Evolutionary conservation across 2,888 invertebrate genomes (phyloP).

Genomic region (Aethes cnicana): DNA sequence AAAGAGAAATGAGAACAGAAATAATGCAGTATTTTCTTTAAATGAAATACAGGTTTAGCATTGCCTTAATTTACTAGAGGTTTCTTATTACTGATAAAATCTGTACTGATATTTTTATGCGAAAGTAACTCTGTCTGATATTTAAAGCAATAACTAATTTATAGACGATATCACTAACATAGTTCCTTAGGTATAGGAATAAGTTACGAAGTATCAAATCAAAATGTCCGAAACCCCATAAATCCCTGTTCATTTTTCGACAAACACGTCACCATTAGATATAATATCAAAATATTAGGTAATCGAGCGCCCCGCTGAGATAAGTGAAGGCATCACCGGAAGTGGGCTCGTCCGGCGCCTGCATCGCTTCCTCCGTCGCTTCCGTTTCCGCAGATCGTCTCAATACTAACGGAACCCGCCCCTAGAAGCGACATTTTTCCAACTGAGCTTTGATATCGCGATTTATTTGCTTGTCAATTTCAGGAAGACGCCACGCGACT

Average conservation of each 20-base stretch:
- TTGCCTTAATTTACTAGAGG: too few relatives aligned
- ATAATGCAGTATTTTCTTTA: too few relatives aligned
- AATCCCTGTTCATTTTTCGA: background rate
- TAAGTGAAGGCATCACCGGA: conserved; percentile 78
- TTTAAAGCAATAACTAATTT: too few relatives aligned
- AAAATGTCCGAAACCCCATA: background rate
- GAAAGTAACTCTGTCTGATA: too few relatives aligned
- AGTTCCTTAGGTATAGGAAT: too few relatives aligned
- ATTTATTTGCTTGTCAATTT: conserved; percentile 80
- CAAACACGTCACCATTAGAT: conserved; percentile 3
- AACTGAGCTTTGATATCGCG: conserved; percentile 67
- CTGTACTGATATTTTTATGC: too few relatives aligned
- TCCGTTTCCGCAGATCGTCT: conserved; percentile 72
- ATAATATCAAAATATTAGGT: conserved; percentile 34
- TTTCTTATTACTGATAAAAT: too few relatives aligned
- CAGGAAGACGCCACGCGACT: conserved; percentile 77
- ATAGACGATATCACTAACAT: too few relatives aligned
- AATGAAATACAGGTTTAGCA: too few relatives aligned
- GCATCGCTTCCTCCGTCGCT: conserved; percentile 72
- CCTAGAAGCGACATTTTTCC: conserved; percentile 64
- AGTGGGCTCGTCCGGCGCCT: conserved; percentile 73
- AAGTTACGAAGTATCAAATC: too few relatives aligned
- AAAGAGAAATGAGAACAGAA: too few relatives aligned
- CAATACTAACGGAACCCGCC: conserved; percentile 57
- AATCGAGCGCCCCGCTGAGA: conserved; percentile 68